Base-by-base conservation (phyloP, 2,797 vertebrate genomes). In the Gobio occitaniae region DNA sequence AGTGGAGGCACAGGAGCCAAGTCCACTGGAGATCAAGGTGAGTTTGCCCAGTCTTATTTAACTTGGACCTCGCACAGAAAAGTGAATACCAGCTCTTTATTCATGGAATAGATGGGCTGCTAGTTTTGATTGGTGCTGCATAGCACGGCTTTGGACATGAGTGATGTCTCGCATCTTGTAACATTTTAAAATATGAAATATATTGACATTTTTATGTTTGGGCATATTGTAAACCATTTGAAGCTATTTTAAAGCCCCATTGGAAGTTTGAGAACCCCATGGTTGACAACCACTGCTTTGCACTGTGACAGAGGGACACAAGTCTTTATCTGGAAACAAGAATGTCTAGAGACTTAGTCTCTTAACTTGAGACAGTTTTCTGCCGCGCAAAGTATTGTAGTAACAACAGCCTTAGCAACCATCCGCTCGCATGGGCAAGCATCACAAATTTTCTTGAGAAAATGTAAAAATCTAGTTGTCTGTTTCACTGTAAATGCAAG, bases 1-100 rank as follows among this genome's bases (percentile, higher is more conserved):
- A 99, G 98, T 0, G 98, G 98, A 82, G 98, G 98, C 85, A 96
- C 95, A 52, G 98, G 98, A 1, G 91, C 96, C 0, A 99, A 99
- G 92, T 95, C 96, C 90, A 69, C 91, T 93, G 78, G 91, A 84
- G 95, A 96, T 17, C 93, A 92, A 15, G 95, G 95, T 95, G 93
- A 66, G 36, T 10, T 66, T 9, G 3, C 6, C n/a, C 11, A 72
- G 15, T 65, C 15, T 66, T 66, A 52, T n/a, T n/a, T 74, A 61
- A 16, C 44, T 36, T 38, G 44, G 12, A 41, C 12, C 21, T 19
- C 17, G 4, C 36, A 12, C 15, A 44, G 6, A n/a, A 56, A 10
- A 4, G 50, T 59, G 10, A 71, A 71, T 15, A 25, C 11, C n/a
- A 61, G 52, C 9, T 82, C 15, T 69, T 76, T 15, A 29, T 19